phyloP scores from a whole-genome alignment of 2,888 invertebrate genomes.

The Abrostola triplasia region DNA sequence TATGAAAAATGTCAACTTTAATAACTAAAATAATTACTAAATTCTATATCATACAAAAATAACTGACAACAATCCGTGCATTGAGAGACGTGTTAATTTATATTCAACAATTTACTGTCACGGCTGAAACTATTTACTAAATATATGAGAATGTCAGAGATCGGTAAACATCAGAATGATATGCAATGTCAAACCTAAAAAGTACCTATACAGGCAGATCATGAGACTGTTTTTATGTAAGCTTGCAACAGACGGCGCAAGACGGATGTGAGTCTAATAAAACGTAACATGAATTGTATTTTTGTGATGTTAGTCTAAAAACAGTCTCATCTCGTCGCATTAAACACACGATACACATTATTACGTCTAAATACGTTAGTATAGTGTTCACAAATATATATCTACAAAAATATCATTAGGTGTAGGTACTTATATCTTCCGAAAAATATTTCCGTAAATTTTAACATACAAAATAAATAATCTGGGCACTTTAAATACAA shows the following conservation, averaged over 20 bases:
- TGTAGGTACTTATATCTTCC: conserved; percentile 45
- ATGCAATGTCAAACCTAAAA: conserved; percentile 29
- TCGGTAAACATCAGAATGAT: conserved; percentile 35
- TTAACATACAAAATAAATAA: conserved; percentile 68
- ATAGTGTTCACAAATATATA: conserved; percentile 40
- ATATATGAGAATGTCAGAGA: conserved; percentile 40
- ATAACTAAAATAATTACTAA: conserved; percentile 68
- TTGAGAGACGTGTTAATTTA: conserved; percentile 25
- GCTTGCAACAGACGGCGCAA: conserved; percentile 10
- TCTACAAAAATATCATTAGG: conserved; percentile 55
- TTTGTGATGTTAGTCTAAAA: conserved; percentile 18
- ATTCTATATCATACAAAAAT: conserved; percentile 69
- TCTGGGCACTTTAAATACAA: conserved; percentile 59
- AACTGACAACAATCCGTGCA: conserved; percentile 64
- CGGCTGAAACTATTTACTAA: conserved; percentile 11
- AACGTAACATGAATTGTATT: conserved; percentile 14
- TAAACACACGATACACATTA: conserved; percentile 34
- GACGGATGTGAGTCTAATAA: conserved; percentile 16
- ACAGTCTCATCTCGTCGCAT: conserved; percentile 12
- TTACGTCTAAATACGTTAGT: conserved; percentile 37
- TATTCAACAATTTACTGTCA: conserved; percentile 13
- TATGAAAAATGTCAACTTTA: conserved; percentile 72
- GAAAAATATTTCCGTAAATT: conserved; percentile 58
- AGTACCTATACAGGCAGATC: conserved; percentile 9
- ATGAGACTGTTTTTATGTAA: conserved; percentile 23